Conservation (phyloP, 2,797 vertebrate species). For the Lithobates sylvaticus region DNA sequence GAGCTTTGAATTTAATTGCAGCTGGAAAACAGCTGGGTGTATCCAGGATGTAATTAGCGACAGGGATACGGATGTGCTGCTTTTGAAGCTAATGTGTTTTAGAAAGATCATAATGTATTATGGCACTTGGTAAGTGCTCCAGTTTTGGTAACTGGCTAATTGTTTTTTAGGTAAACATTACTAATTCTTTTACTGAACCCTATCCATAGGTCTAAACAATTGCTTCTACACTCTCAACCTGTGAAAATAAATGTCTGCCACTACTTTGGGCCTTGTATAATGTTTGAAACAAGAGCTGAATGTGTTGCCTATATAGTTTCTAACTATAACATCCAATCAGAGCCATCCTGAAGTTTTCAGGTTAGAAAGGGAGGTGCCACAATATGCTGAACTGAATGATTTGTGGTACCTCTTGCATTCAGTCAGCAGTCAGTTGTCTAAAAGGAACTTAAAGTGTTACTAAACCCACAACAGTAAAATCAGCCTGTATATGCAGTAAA, state of each 20-base stretch:
- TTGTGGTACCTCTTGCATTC: no score
- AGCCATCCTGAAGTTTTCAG: no score
- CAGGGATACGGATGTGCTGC: slow-evolving; percentile 50
- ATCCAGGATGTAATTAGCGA: slow-evolving; percentile 57
- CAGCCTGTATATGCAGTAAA: no score
- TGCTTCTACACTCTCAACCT: not conserved
- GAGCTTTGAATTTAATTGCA: slow-evolving; percentile 65
- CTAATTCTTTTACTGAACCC: not conserved
- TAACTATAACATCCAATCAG: no score
- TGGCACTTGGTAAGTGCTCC: slow-evolving; percentile 31
- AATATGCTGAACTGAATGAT: no score
- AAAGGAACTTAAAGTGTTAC: no score
- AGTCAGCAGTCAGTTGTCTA: no score
- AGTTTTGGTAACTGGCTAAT: not conserved
- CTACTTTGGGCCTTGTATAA: no score
- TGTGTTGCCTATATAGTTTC: not conserved
- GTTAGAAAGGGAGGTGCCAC: no score
- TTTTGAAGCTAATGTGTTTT: slow-evolving; percentile 55
- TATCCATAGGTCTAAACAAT: not conserved
- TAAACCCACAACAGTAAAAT: no score
- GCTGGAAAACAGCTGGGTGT: slow-evolving; percentile 58
- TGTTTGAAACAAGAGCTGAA: no score
- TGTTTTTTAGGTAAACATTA: slow-evolving; percentile 4
- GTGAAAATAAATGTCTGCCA: no score
- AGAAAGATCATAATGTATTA: slow-evolving; percentile 37